Base-by-base conservation (phyloP, 2,888 invertebrate species). In the Netelia fuscicornis region DNA sequence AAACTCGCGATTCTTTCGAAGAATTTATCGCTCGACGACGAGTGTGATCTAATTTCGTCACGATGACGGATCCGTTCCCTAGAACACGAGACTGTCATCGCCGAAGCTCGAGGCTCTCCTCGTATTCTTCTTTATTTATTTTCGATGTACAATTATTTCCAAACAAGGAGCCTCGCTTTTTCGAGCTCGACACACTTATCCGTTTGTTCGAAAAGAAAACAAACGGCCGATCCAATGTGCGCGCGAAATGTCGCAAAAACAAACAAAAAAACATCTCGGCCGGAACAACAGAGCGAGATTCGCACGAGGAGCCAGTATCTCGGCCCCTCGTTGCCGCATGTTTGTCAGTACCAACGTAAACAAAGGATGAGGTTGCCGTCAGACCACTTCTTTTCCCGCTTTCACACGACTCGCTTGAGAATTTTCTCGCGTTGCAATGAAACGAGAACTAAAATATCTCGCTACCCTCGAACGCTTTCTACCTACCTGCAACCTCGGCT, bases 31-130 rank as follows among this genome's bases (percentile, higher is more conserved):
- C 10, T 44, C 42, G 56, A 44, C 67, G 30, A 72, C 65, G 20
- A 81, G 60, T 65, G 42, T 70, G 81, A 86, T 74, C 75, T 81
- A 87, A 85, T 87, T 85, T 86, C 81, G 86, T 85, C 79, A 84
- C 56, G 78, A 54, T 42, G 48, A 74, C 48, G 71, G 48, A 17
- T 78, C 64, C 62, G 30, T 13, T 56, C 52, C 9, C 17, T 58
- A 68, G 54, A 79, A 56, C 44, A 44, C 62, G 72, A 68, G 64
- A 65, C 72, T 65, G 25, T 58, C 72, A 72, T 25, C 17, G 56
- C 20, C 65, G 48, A 56, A 25, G 56, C 30, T 65, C 52, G n/a
- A n/a, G 17, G 1, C 20, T 30, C 48, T 48, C 11, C 0, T 13
- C 11, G 13, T 11, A 13, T 48, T 48, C 13, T 48, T 48, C 13